phyloP scores from a whole-genome alignment of 2,113 vertebrate genomes.

The Gambusia affinis region DNA sequence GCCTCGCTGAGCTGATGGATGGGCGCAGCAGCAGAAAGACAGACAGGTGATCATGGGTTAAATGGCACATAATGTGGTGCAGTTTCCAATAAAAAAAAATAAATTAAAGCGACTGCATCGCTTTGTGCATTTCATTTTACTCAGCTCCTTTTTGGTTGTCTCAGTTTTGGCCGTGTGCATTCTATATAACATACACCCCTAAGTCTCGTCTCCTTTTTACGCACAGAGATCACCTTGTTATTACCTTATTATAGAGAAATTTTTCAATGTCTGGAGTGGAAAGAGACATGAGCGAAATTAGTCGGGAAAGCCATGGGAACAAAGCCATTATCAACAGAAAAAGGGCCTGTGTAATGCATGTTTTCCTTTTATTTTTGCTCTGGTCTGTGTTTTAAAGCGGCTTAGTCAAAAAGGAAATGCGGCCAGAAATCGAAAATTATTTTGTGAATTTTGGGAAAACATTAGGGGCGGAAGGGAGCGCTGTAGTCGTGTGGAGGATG shows the following conservation, averaged over 20 bases:
- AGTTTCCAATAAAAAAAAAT: neutral
- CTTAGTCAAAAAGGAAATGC: neutral
- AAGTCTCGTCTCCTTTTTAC: neutral
- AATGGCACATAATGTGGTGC: conserved; percentile 34
- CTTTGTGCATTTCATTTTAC: neutral
- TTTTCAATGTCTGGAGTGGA: neutral
- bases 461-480: neutral
- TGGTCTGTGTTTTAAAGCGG: neutral
- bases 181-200: neutral
- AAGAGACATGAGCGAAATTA: neutral
- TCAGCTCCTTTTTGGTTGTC: conserved; percentile 2
- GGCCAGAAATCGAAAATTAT: neutral
- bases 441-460: neutral
- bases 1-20: conserved; percentile 81
- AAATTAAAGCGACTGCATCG: neutral
- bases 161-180: conserved; percentile 16
- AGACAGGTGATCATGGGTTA: conserved; percentile 73
- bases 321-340: neutral
- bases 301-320: neutral
- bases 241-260: conserved; percentile 31
- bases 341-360: neutral
- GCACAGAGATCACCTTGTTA: conserved; percentile 9
- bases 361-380: neutral
- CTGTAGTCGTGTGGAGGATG: neutral
- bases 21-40: conserved; percentile 36